Evolutionary conservation across 2,888 invertebrate species (phyloP).

Genomic region (Machimus atricapillus): DNA sequence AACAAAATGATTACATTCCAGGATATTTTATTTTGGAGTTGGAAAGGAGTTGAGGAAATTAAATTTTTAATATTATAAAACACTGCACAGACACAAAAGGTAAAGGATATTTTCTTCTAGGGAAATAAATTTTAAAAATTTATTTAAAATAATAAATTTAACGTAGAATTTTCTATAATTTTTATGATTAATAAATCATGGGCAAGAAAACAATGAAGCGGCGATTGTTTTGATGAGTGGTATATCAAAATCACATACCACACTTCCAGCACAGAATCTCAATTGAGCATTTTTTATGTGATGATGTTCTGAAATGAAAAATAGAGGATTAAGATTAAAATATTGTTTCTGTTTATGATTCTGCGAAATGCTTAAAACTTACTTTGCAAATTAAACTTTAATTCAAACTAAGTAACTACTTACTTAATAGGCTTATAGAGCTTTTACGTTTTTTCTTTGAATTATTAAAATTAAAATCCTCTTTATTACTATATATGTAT

Average conservation of each 20-base stretch:
- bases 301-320: not conserved
- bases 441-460: too few species aligned
- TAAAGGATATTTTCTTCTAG: not conserved
- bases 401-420: too few species aligned
- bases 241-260: not conserved
- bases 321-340: not conserved
- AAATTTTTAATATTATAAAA: not conserved
- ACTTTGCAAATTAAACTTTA: too few species aligned
- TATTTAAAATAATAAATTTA: not conserved
- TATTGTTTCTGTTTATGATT: not conserved
- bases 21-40: not conserved
- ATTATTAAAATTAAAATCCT: not conserved
- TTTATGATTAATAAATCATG: too few species aligned
- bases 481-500: not conserved
- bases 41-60: not conserved
- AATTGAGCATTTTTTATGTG: not conserved
- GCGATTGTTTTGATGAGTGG: not conserved
- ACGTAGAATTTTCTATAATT: not conserved
- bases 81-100: not conserved
- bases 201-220: not conserved
- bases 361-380: not conserved
- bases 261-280: not conserved
- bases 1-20: not conserved
- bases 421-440: too few species aligned
- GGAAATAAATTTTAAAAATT: not conserved